Evolutionary conservation across 1,140 invertebrate species (phyloP).

Genomic region (Pomacea maculata): DNA sequence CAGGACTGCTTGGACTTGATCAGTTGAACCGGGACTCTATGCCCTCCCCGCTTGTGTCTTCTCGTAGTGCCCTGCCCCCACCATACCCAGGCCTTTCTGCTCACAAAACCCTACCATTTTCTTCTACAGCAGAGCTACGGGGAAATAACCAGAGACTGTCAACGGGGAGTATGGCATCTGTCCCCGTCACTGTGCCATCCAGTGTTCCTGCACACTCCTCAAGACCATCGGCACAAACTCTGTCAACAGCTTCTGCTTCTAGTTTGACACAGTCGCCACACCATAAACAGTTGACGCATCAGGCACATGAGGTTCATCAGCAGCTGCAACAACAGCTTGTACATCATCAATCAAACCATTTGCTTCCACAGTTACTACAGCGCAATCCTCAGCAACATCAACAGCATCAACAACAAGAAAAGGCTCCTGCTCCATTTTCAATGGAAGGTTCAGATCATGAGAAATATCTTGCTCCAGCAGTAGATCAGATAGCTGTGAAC

Average conservation of each 20-base stretch:
- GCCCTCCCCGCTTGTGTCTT: constrained; percentile 8
- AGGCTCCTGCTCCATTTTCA: not conserved
- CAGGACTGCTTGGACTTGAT: constrained; percentile 1
- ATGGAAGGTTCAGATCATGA: not conserved
- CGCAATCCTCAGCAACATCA: constrained; percentile 16
- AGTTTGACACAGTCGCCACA: constrained; percentile 23
- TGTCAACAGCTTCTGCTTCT: constrained; percentile 16
- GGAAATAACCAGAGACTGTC: not conserved
- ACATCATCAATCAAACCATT: constrained; percentile 15
- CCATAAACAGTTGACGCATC: constrained; percentile 25
- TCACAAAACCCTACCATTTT: constrained; percentile 15
- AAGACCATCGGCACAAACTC: constrained; percentile 10
- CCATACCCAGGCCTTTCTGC: constrained; percentile 31
- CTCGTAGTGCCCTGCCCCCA: constrained; percentile 23
- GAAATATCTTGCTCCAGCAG: constrained; percentile 9
- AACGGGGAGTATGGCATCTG: not conserved
- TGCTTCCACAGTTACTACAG: not conserved
- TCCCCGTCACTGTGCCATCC: constrained; percentile 1
- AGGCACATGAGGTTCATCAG: constrained; percentile 9
- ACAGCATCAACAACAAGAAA: constrained; percentile 5
- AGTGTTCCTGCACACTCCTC: constrained; percentile 11
- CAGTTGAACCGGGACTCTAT: not conserved
- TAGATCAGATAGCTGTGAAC: not conserved
- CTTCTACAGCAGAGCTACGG: not conserved
- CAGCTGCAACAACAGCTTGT: constrained; percentile 17